Evolutionary conservation across 2,888 invertebrate species (phyloP).

Genomic region (Tryphoninae sp.): DNA sequence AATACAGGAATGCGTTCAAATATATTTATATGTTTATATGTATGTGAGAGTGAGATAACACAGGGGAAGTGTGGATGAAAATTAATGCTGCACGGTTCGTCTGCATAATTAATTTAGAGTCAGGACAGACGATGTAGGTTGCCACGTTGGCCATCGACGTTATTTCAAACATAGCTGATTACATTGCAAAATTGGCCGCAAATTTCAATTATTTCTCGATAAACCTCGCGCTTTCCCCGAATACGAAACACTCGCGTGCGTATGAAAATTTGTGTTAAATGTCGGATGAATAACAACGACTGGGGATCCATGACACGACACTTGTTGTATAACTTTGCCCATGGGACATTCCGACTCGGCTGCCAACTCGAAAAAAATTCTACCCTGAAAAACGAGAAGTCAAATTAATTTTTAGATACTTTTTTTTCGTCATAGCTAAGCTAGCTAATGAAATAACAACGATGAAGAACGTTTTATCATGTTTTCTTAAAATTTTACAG

Average conservation of each 20-base stretch:
- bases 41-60: conserved; percentile 12
- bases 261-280: not conserved
- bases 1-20: not conserved
- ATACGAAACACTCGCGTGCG: conserved; percentile 5
- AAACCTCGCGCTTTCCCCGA: conserved; percentile 65
- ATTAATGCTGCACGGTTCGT: conserved; percentile 76
- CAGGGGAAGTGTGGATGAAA: conserved; percentile 67
- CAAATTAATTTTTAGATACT: not conserved
- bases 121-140: conserved; percentile 60
- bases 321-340: not conserved
- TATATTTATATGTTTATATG: not conserved
- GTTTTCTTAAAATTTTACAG: no score
- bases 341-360: not conserved
- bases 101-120: conserved; percentile 78
- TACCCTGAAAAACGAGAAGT: not conserved
- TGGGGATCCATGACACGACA: conserved; percentile 30
- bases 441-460: no score
- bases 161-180: conserved; percentile 78
- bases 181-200: conserved; percentile 78
- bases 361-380: not conserved
- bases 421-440: no score
- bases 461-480: no score
- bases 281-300: conserved; percentile 18
- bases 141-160: conserved; percentile 74
- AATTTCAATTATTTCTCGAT: conserved; percentile 79